Percentiles rank a stretch among this genome's conserved stretches.
Conservation (phyloP, 2,888 invertebrate species). For the Sepiola atlantica region DNA sequence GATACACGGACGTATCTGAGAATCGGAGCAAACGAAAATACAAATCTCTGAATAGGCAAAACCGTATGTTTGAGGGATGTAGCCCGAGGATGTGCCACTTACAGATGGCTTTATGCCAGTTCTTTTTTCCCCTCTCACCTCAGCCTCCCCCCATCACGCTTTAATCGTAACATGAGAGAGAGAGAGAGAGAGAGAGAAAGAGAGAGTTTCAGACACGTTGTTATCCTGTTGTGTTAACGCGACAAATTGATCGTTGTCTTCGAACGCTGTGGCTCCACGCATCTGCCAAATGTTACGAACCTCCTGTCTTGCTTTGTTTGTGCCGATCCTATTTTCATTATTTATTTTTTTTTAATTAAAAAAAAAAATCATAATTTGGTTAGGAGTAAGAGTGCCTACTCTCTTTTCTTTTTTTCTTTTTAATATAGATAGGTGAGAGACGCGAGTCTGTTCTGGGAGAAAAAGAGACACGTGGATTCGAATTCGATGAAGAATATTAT, state of each 20-base stretch:
- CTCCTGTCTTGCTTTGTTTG: neutral
- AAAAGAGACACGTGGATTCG: neutral
- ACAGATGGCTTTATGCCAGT: neutral
- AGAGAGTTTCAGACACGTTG: neutral
- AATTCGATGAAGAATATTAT: slow-evolving; percentile 6
- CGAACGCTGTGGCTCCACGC: neutral
- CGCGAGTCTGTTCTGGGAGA: neutral
- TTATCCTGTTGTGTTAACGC: slow-evolving; percentile 6
- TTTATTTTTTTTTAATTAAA: no score
- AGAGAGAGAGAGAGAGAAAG: neutral
- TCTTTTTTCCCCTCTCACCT: neutral
- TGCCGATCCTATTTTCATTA: neutral
- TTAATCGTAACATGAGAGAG: slow-evolving; percentile 1
- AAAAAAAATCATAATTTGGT: neutral
- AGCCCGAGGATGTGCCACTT: neutral
- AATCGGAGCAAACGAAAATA: neutral
- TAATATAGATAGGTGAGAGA: neutral
- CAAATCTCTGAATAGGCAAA: neutral
- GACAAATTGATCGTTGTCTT: neutral
- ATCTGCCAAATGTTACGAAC: neutral
- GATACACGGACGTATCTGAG: no score
- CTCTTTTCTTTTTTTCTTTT: no score
- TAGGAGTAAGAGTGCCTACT: neutral
- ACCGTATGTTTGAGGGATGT: neutral
- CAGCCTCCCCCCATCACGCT: neutral